Conservation (phyloP, 2,888 invertebrate species). For the Dolomedes plantarius region DNA sequence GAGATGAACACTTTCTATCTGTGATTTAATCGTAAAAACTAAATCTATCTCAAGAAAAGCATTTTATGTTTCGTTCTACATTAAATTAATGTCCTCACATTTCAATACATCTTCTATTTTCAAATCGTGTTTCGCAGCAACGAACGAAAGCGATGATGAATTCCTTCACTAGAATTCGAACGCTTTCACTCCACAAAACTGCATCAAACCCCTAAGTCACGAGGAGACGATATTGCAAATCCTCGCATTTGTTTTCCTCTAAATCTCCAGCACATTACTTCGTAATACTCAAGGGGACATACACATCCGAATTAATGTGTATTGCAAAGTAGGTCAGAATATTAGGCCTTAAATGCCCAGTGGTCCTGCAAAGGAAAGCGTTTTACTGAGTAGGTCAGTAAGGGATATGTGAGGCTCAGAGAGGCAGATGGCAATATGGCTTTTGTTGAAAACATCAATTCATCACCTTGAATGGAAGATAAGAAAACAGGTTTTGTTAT, state of each 20-base stretch:
- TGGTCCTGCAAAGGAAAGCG: not conserved
- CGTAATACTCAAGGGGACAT: not conserved
- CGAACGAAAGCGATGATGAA: too few relatives aligned
- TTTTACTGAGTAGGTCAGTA: not conserved
- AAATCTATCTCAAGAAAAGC: too few relatives aligned
- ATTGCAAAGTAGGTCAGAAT: not conserved
- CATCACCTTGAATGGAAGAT: constrained; percentile 4
- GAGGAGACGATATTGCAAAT: not conserved
- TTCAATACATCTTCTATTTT: too few relatives aligned
- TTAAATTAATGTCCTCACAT: too few relatives aligned
- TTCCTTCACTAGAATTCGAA: not conserved
- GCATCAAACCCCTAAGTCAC: not conserved
- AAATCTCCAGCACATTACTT: not conserved
- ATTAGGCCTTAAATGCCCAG: not conserved
- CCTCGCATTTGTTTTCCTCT: not conserved
- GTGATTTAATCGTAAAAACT: too few relatives aligned
- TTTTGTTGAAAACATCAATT: not conserved
- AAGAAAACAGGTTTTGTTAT: not conserved
- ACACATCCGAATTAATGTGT: not conserved
- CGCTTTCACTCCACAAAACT: not conserved
- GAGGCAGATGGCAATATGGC: not conserved
- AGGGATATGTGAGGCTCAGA: not conserved
- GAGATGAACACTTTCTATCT: too few relatives aligned
- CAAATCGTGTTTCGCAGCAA: too few relatives aligned
- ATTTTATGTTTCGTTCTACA: too few relatives aligned